Conservation (phyloP, 2,888 invertebrate species). For the Yponomeuta sedellus region DNA sequence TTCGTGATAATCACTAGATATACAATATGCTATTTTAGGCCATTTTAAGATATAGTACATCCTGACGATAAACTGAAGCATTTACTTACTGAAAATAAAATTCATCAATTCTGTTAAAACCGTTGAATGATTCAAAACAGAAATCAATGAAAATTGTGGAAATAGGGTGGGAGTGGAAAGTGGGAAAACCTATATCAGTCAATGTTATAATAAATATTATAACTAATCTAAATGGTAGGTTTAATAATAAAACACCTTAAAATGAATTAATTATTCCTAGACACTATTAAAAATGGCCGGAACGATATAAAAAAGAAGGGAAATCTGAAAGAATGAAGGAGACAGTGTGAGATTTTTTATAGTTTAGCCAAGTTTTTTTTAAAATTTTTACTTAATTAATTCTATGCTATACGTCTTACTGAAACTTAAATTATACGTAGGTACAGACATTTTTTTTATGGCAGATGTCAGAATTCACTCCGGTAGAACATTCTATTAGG, state of each 20-base stretch:
- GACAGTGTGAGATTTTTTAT: conserved; percentile 13
- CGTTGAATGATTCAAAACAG: too few species aligned
- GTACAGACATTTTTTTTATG: neutral
- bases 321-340: conserved; percentile 21
- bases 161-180: too few species aligned
- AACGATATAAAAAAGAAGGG: conserved; percentile 58
- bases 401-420: too few species aligned
- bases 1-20: neutral
- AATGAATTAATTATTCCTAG: conserved; percentile 23
- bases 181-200: neutral
- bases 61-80: neutral
- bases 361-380: neutral
- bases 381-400: neutral
- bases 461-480: too few species aligned
- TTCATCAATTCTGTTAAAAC: too few species aligned
- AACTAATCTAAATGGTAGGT: neutral
- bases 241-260: conserved; percentile 5
- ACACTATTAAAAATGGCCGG: conserved; percentile 72
- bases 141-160: too few species aligned
- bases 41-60: neutral
- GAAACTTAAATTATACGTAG: neutral
- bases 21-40: neutral
- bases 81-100: too few species aligned
- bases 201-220: conserved; percentile 5
- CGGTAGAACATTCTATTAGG: too few species aligned